Evolutionary conservation across 35 echinoderm and acorn worm species (phyloP).

Genomic region (Nesometra sesokonis): DNA sequence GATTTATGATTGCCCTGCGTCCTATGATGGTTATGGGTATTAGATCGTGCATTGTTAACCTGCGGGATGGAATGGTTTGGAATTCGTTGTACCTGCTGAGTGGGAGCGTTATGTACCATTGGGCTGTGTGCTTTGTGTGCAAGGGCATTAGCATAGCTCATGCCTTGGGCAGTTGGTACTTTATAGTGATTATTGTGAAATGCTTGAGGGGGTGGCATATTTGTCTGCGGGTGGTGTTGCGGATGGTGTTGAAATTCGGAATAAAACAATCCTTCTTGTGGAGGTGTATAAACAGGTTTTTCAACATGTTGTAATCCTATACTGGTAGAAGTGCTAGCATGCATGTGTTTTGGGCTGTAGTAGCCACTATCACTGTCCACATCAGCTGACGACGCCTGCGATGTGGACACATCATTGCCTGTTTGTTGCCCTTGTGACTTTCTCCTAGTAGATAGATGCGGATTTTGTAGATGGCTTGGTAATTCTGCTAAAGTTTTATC

Average conservation of each 20-base stretch:
- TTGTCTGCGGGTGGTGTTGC: not conserved
- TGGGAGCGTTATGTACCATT: not conserved
- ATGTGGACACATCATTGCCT: slow-evolving; percentile 37
- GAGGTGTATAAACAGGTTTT: not conserved
- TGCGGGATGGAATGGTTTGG: not conserved
- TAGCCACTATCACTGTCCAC: slow-evolving; percentile 96
- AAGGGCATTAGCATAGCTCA: not conserved
- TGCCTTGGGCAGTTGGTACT: not conserved
- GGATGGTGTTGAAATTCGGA: not conserved
- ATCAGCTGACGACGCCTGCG: slow-evolving; percentile 38
- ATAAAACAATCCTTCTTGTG: not conserved
- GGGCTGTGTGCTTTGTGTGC: not conserved
- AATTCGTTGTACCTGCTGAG: not conserved
- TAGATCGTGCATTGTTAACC: not conserved
- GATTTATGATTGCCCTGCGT: not conserved
- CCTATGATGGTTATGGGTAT: not conserved
- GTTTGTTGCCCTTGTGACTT: slow-evolving; percentile 90
- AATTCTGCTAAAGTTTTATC: slow-evolving; percentile 76
- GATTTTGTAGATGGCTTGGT: slow-evolving; percentile 37
- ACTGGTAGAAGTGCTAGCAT: not conserved
- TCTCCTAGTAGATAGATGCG: slow-evolving; percentile 20
- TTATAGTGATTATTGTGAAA: not conserved
- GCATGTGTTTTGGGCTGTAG: slow-evolving; percentile 65
- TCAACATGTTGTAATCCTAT: not conserved
- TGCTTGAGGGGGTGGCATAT: slow-evolving; percentile 4